Evolutionary conservation across 2,113 vertebrate species (phyloP).

Genomic region (Saguinus imperator): DNA sequence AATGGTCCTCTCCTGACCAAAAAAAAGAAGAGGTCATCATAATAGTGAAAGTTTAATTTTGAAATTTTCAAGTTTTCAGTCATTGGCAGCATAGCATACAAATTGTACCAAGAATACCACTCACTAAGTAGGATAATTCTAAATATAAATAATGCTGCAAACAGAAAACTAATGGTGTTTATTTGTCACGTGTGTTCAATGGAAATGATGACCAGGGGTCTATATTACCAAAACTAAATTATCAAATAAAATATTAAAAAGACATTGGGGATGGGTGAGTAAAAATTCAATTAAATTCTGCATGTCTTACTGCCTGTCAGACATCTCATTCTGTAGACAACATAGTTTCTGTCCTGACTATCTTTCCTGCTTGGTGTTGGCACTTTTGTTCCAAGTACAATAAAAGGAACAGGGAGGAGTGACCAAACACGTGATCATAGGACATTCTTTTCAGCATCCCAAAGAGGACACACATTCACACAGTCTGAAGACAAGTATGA

Average conservation of each 20-base stretch:
- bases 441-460: not conserved
- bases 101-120: not conserved
- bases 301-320: not conserved
- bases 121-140: not conserved
- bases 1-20: not conserved
- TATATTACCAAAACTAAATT: not conserved
- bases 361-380: not conserved
- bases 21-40: not conserved
- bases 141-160: not conserved
- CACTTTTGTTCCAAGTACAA: not conserved
- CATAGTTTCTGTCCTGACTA: not conserved
- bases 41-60: not conserved
- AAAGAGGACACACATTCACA: not conserved
- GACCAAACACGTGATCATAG: not conserved
- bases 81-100: not conserved
- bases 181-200: not conserved
- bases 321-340: not conserved
- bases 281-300: not conserved
- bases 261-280: rapidly evolving
- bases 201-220: not conserved
- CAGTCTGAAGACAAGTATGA: not conserved
- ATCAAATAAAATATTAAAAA: not conserved
- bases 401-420: not conserved
- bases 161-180: not conserved
- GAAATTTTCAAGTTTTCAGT: not conserved